Percentiles rank a stretch among this genome's conserved stretches.
Evolutionary conservation across 2,888 invertebrate species (phyloP).

Genomic region (Euplexia lucipara): DNA sequence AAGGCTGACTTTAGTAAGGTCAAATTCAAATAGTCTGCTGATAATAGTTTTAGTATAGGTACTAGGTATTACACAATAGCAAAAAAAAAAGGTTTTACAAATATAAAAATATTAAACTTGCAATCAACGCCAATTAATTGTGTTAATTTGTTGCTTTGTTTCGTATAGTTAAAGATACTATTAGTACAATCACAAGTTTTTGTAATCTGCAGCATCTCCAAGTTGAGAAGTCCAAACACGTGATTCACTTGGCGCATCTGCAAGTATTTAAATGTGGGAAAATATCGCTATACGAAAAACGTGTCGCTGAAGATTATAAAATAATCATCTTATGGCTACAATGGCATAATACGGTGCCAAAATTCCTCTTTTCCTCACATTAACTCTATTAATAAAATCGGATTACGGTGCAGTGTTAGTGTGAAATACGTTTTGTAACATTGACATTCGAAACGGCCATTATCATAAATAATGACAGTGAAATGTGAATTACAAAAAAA

Average conservation of each 20-base stretch:
- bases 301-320: conserved; percentile 11
- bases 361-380: conserved; percentile 8
- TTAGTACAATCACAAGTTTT: not conserved
- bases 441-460: too few species aligned
- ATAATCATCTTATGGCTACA: conserved; percentile 2
- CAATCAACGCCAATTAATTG: not conserved
- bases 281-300: conserved; percentile 25
- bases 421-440: conserved; percentile 12
- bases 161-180: not conserved
- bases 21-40: conserved; percentile 14
- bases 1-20: conserved; percentile 34
- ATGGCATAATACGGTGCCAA: conserved; percentile 25
- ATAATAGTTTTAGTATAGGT: conserved; percentile 31
- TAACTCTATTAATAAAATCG: conserved; percentile 5
- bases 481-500: conserved; percentile 2
- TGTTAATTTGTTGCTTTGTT: not conserved
- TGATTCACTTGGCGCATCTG: conserved; percentile 61
- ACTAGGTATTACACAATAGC: too few species aligned
- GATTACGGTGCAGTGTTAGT: not conserved
- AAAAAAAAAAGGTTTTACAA: too few species aligned
- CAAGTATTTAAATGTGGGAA: conserved; percentile 58
- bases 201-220: conserved; percentile 21
- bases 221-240: conserved; percentile 43
- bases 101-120: not conserved
- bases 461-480: too few species aligned